These are phyloP conservation scores for Pseudeuparius sepicola DNA, from an alignment of 2,888 invertebrate species.

Conservation along the genomic window DNA sequence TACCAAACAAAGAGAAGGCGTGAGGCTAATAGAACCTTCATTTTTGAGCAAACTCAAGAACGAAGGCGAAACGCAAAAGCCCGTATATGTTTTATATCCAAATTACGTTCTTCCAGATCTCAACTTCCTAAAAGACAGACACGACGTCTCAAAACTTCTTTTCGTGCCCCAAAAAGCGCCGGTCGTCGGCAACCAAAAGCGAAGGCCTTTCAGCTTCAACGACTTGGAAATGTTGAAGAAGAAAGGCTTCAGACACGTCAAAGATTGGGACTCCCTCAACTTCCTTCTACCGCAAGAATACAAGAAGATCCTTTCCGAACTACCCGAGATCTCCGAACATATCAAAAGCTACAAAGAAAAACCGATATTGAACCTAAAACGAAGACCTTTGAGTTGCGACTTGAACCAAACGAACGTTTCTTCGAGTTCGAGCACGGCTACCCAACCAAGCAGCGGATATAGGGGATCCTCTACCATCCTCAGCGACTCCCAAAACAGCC, in stretches of 20 bases:
- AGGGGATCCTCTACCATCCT: constrained; percentile 78
- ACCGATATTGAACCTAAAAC: constrained; percentile 46
- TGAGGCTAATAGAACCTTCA: constrained; percentile 58
- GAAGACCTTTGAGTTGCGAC: constrained; percentile 51
- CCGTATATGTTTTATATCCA: constrained; percentile 83
- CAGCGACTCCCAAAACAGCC: constrained; percentile 65
- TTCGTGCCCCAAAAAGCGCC: constrained; percentile 55
- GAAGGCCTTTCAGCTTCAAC: constrained; percentile 67
- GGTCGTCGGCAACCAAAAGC: constrained; percentile 38
- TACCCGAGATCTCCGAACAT: constrained; percentile 65
- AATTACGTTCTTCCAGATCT: constrained; percentile 84
- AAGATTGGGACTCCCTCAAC: constrained; percentile 89
- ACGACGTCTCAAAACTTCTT: constrained; percentile 52
- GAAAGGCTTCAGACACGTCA: constrained; percentile 73
- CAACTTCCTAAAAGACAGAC: constrained; percentile 57
- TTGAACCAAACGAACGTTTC: constrained; percentile 49
- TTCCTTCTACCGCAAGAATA: constrained; percentile 80
- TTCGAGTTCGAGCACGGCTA: constrained; percentile 59
- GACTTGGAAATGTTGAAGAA: constrained; percentile 73
- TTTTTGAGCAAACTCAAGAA: constrained; percentile 56
- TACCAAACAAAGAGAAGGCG: constrained; percentile 37
- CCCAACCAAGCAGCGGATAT: constrained; percentile 79
- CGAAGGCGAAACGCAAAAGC: constrained; percentile 48
- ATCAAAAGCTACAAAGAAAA: constrained; percentile 47
- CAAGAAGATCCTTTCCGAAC: constrained; percentile 64